Evolutionary conservation across 2,888 invertebrate species (phyloP), one percentile per base, ranked within the genome.

Genomic region (Caenorhabditis virilis): DNA sequence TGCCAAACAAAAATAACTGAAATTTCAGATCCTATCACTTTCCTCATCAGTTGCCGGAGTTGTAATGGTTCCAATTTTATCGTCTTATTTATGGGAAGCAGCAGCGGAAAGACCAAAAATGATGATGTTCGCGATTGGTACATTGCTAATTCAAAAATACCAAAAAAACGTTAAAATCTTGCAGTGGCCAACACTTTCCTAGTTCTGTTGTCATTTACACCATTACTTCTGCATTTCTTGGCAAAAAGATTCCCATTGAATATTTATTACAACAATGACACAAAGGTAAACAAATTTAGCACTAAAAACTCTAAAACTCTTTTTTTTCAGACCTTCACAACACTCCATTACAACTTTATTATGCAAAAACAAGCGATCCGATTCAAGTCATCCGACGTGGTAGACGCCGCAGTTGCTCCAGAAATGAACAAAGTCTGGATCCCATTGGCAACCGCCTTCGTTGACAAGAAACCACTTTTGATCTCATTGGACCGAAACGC

Each of bases 271-370:
- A 78, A 82, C 48, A 57, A 72, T 7, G 52, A 68, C 18, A 74
- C 69, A 7, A 70, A 78, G 63, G 79, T 79, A 23, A 16, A 35
- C 50, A 23, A 18, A 30, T 30, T 30, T 30, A 9, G 30, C 13
- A 9, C 13, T 30, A 36, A 36, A 2, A 20, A 25, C 33, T 15
- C 26, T 35, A 16, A 13, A 30, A 30, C 6, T 13, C 7, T 6
- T 30, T 30, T 30, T 30, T 67, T 74, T 3, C 48, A 79, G 77
- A 58, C 62, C 1, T 82, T 78, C 63, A 79, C 82, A 1, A 77
- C 75, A 2, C 65, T 82, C 7, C 79, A 82, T 56, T 79, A 78
- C 66, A 78, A 78, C 48, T 82, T 82, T 51, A 55, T 82, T 45
- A 62, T 81, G 48, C 73, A 71, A 46, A 80, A 82, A 52, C 64